phyloP scores from a whole-genome alignment of 2,113 vertebrate species.

The Oenanthe oenanthe region DNA sequence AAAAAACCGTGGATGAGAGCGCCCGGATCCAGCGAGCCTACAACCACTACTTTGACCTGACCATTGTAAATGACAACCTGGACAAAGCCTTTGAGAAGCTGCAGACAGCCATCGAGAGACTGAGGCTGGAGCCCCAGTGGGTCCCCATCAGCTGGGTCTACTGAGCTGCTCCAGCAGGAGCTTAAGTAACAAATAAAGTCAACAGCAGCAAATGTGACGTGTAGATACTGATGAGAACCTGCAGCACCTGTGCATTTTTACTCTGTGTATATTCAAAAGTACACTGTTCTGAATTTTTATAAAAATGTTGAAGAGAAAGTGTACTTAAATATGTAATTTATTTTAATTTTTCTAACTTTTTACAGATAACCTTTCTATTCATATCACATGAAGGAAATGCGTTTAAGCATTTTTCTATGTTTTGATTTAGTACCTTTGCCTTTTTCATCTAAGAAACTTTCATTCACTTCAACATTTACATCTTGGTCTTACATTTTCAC shows the following conservation, averaged over 20 bases:
- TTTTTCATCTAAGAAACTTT: slow-evolving; percentile 78
- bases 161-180: slow-evolving; percentile 69
- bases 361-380: slow-evolving; percentile 93
- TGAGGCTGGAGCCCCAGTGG: slow-evolving; percentile 92
- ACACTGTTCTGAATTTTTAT: slow-evolving; percentile 91
- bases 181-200: slow-evolving; percentile 32
- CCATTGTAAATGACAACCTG: slow-evolving; percentile 94
- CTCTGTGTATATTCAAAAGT: slow-evolving; percentile 75
- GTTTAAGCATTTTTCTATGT: slow-evolving; percentile 86
- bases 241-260: slow-evolving; percentile 70
- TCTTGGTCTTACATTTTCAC: slow-evolving; percentile 83
- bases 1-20: slow-evolving; percentile 98
- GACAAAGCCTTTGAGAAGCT: slow-evolving; percentile 97
- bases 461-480: slow-evolving; percentile 64
- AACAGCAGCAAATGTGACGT: slow-evolving; percentile 23
- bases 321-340: slow-evolving; percentile 96
- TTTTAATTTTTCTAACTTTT: slow-evolving; percentile 95
- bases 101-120: slow-evolving; percentile 86
- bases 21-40: slow-evolving; percentile 92
- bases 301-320: slow-evolving; percentile 88
- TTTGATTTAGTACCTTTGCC: slow-evolving; percentile 81
- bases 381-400: slow-evolving; percentile 85
- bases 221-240: slow-evolving; percentile 46
- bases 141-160: slow-evolving; percentile 99
- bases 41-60: slow-evolving; percentile 97